Evolutionary conservation across 2,113 vertebrate genomes (phyloP).

Genomic region (Microcebus murinus): DNA sequence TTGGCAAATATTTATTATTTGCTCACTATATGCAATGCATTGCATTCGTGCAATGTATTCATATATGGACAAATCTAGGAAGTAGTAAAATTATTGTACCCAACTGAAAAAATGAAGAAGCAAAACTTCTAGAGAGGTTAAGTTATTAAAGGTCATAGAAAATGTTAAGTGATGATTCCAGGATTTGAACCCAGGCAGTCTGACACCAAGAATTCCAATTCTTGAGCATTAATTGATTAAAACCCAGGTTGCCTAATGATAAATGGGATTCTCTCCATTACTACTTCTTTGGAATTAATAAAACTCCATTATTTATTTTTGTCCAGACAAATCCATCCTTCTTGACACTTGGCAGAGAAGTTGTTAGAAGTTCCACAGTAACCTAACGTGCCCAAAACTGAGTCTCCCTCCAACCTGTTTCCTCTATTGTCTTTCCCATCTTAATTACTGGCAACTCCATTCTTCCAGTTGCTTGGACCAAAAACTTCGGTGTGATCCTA

Average conservation of each 20-base stretch:
- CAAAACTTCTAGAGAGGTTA: background rate
- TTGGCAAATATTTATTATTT: background rate
- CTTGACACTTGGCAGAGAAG: background rate
- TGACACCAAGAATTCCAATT: background rate
- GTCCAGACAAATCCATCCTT: background rate
- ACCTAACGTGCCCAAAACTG: background rate
- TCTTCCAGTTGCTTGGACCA: background rate
- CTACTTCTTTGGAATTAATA: background rate
- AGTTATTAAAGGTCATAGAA: background rate
- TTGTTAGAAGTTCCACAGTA: background rate
- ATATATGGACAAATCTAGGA: background rate
- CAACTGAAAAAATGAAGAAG: background rate
- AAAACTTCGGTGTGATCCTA: background rate
- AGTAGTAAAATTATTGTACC: background rate
- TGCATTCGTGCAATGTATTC: background rate
- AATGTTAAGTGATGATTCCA: background rate
- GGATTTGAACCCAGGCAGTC: background rate
- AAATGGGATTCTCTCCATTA: background rate
- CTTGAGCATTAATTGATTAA: background rate
- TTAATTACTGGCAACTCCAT: background rate
- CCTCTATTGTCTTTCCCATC: background rate
- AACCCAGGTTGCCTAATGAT: background rate
- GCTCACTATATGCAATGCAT: background rate
- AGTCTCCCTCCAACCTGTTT: background rate
- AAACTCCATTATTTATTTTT: conserved; percentile 10